phyloP scores from a whole-genome alignment of 2,113 vertebrate genomes.

The Tautogolabrus adspersus region DNA sequence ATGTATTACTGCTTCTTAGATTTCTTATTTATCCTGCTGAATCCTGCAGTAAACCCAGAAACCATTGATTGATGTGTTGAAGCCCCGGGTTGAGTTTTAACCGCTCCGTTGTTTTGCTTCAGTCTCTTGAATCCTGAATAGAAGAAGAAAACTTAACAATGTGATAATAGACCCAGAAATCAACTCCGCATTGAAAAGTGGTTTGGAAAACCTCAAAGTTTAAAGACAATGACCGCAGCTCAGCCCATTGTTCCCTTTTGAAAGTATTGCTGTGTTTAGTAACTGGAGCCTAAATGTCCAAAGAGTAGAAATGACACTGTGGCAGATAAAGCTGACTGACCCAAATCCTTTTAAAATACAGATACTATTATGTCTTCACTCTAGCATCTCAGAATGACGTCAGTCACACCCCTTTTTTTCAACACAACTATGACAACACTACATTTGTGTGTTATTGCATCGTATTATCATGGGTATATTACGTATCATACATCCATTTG shows the following conservation, averaged over 20 bases:
- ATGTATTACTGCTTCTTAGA: background rate
- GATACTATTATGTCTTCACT: background rate
- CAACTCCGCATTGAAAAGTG: constrained; percentile 45
- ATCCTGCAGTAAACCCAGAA: constrained; percentile 15
- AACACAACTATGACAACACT: constrained; percentile 3
- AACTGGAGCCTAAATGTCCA: constrained; percentile 13
- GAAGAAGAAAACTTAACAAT: constrained; percentile 50
- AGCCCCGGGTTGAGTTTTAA: constrained; percentile 2
- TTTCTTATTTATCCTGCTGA: background rate
- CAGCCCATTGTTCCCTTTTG: constrained; percentile 33
- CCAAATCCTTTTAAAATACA: background rate
- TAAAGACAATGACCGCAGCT: constrained; percentile 9
- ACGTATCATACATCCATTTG: constrained; percentile 1
- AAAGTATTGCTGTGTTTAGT: constrained; percentile 29
- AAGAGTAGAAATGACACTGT: background rate
- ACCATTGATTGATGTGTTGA: background rate
- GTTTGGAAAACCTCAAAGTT: constrained; percentile 29
- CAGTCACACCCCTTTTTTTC: background rate
- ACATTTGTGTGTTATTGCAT: constrained; percentile 15
- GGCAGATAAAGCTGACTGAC: background rate
- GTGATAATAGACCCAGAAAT: constrained; percentile 61
- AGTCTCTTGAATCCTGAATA: constrained; percentile 12
- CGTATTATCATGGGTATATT: background rate
- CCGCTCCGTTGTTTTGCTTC: constrained; percentile 8
- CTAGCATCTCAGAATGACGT: background rate